phyloP scores from a whole-genome alignment of 2,797 vertebrate genomes.

The Karalla daura region DNA sequence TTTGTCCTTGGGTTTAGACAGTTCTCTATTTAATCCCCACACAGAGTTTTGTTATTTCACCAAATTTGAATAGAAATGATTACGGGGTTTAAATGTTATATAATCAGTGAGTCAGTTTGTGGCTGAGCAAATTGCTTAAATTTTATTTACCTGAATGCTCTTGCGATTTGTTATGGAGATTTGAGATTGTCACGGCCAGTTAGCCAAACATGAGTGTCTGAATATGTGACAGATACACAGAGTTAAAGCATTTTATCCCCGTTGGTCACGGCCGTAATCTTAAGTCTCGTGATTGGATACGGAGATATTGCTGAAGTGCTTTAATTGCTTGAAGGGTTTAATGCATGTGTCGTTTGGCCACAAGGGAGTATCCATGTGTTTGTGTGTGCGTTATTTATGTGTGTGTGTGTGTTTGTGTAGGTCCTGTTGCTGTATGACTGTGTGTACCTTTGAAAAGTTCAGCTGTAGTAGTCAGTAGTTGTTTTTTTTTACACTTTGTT shows the following conservation, averaged over 20 bases:
- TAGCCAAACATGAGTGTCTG: slow-evolving; percentile 64
- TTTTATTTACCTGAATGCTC: slow-evolving; percentile 72
- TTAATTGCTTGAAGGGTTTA: slow-evolving; percentile 74
- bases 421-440: slow-evolving; percentile 11
- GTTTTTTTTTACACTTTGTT: slow-evolving; percentile 25
- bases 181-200: slow-evolving; percentile 60
- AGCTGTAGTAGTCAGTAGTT: slow-evolving; percentile 24
- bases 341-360: slow-evolving; percentile 45
- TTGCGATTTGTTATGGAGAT: slow-evolving; percentile 64
- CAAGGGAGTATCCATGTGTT: slow-evolving; percentile 26
- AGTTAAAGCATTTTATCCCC: slow-evolving; percentile 72
- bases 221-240: slow-evolving; percentile 72
- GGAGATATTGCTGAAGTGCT: slow-evolving; percentile 73
- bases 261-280: slow-evolving; percentile 75
- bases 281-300: slow-evolving; percentile 75
- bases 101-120: slow-evolving; percentile 46
- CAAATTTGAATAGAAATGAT: slow-evolving; percentile 36
- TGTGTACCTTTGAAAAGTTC: slow-evolving; percentile 60
- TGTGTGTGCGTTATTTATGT: slow-evolving; percentile 9
- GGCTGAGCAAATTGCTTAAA: slow-evolving; percentile 49
- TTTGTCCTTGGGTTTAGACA: slow-evolving; percentile 22
- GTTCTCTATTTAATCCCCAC: slow-evolving; percentile 24
- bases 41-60: slow-evolving; percentile 28
- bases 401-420: slow-evolving; percentile 6
- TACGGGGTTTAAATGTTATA: slow-evolving; percentile 46